Evolutionary conservation across 2,113 vertebrate genomes (phyloP).

Genomic region (Pipra filicauda): DNA sequence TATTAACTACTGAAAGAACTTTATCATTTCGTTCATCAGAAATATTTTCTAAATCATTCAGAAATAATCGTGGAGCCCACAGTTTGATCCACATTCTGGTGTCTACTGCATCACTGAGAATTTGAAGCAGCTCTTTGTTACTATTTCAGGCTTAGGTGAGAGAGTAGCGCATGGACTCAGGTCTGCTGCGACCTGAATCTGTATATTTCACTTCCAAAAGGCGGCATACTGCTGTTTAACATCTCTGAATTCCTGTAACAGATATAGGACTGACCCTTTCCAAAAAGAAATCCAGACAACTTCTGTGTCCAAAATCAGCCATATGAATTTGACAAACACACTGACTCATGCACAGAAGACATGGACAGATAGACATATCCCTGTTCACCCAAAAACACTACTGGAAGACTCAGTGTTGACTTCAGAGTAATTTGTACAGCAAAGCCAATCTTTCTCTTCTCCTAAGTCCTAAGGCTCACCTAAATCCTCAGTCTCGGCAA

Average conservation of each 20-base stretch:
- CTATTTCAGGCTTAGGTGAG: not conserved
- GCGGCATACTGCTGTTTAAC: not conserved
- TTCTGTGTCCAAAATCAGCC: not conserved
- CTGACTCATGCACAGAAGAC: not conserved
- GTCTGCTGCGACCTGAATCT: not conserved
- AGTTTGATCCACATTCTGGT: not conserved
- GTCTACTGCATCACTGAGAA: not conserved
- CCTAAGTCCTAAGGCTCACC: not conserved
- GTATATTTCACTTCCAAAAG: not conserved
- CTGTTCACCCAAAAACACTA: not conserved
- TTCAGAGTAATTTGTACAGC: not conserved
- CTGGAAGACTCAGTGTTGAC: not conserved
- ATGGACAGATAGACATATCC: not conserved
- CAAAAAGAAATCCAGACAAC: not conserved
- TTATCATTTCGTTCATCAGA: constrained; percentile 14
- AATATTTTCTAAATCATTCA: not conserved
- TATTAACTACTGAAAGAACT: constrained; percentile 1
- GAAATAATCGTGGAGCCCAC: not conserved
- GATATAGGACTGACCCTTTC: not conserved
- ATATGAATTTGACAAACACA: not conserved
- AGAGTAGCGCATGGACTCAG: not conserved
- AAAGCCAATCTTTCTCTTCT: not conserved
- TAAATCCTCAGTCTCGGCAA: not conserved
- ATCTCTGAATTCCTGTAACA: not conserved
- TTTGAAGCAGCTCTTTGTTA: not conserved